Base-by-base conservation (phyloP, 2,888 invertebrate species). In the Melanchra persicariae region DNA sequence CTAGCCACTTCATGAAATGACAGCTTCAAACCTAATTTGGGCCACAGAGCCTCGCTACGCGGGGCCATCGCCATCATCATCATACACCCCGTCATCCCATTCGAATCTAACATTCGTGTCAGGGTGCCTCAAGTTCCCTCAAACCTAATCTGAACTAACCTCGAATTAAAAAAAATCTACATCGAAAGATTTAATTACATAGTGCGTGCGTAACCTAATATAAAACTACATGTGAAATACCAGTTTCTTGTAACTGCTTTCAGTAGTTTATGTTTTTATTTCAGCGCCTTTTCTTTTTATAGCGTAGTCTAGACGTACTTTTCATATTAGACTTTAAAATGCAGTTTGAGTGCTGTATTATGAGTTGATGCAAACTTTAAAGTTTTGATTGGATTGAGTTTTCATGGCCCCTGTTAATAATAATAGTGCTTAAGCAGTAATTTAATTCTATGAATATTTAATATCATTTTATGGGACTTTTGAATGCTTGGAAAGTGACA, bases 231-330 rank as follows among this genome's bases (percentile, higher is more conserved):
- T n/a, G n/a, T n/a, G n/a, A 24, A 40, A 1, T 40, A 15, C 9
- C 8, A 0, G 43, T 51, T 43, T 17, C 24, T 24, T 40, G 8
- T 34, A 51, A 51, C 15, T 24, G 43, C 43, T 58, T 58, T 58
- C 5, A 52, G 22, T n/a, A n/a, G n/a, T n/a, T 34, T 24, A 19
- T 37, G n/a, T 59, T 59, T 51, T 37, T 59, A 63, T 43, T 69
- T 54, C n/a, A 19, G 22, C 26, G 26, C 43, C 24, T 49, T 43
- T 22, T 30, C n/a, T 17, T 43, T 62, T 59, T 49, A 52, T 62
- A 7, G 24, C 24, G 1, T 34, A 19, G 74, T 77, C 70, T 75
- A 69, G 58, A 69, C 58, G 10, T 4, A 59, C 9, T 59, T 69
- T 63, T 17, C 7, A 19, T 59, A 59, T 45, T 66, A n/a, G 8